phyloP scores from a whole-genome alignment of 2,113 vertebrate genomes.

The Willisornis vidua region DNA sequence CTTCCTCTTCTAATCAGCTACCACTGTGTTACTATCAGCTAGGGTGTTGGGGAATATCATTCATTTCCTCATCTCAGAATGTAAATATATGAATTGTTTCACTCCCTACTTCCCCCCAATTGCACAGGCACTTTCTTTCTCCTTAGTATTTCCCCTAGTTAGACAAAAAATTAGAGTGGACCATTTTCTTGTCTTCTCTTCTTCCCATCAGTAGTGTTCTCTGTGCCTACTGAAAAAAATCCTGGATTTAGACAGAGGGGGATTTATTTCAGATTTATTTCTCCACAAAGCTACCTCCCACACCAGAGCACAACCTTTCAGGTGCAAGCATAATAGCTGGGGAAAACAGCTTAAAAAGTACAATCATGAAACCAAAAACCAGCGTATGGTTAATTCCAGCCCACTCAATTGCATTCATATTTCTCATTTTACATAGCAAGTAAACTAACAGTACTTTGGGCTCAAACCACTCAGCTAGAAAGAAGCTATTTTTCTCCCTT shows the following conservation, averaged over 20 bases:
- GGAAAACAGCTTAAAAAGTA: background rate
- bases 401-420: background rate
- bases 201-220: background rate
- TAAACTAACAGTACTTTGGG: background rate
- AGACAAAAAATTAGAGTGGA: background rate
- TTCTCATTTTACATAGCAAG: background rate
- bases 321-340: background rate
- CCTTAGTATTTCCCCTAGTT: background rate
- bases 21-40: slow-evolving; percentile 22
- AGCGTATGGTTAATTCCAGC: background rate
- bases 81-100: background rate
- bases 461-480: background rate
- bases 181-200: background rate
- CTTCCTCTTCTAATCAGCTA: slow-evolving; percentile 61
- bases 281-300: background rate
- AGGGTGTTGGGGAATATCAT: background rate
- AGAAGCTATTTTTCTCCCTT: background rate
- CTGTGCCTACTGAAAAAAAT: background rate
- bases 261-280: background rate
- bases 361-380: background rate
- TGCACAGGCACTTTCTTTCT: background rate
- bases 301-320: background rate
- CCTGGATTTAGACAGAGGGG: background rate
- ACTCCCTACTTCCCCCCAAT: background rate
- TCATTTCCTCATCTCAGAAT: slow-evolving; percentile 20